These are phyloP conservation scores for Diplodus puntazzo DNA, from an alignment of 2,797 vertebrate species.

Conservation along the genomic window DNA sequence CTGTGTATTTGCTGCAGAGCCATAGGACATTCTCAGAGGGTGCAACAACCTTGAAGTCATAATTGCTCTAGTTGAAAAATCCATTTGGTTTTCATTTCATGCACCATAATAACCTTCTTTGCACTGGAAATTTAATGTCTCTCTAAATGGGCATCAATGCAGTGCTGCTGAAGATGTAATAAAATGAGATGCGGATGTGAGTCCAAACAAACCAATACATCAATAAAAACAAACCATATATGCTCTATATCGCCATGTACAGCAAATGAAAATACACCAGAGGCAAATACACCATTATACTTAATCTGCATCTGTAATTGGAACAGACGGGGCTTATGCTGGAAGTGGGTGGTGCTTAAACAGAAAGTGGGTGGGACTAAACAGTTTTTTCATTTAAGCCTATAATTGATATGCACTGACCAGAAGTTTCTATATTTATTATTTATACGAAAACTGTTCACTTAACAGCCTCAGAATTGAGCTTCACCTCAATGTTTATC, in stretches of 20 bases:
- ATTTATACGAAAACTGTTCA: no score
- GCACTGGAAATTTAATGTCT: constrained; percentile 25
- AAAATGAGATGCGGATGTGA: constrained; percentile 21
- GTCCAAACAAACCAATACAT: constrained; percentile 26
- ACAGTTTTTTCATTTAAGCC: no score
- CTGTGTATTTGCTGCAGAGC: constrained; percentile 26
- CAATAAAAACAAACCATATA: neutral
- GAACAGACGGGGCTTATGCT: no score
- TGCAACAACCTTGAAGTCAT: constrained; percentile 28
- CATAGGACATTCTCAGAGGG: constrained; percentile 4
- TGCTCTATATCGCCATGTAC: neutral
- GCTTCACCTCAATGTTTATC: no score
- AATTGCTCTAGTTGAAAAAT: constrained; percentile 41
- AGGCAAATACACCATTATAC: neutral
- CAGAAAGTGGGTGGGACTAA: no score
- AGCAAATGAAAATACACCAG: neutral
- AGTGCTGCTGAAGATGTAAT: constrained; percentile 21
- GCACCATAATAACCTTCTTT: constrained; percentile 19
- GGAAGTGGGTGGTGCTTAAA: no score
- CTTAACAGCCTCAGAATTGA: no score
- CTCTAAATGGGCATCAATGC: constrained; percentile 15
- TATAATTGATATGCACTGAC: no score
- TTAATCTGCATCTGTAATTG: no score
- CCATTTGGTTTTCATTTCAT: constrained; percentile 49
- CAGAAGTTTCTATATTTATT: no score